Evolutionary conservation across 2,797 vertebrate species (phyloP).

Genomic region (Poeciliopsis paucimaculata): DNA sequence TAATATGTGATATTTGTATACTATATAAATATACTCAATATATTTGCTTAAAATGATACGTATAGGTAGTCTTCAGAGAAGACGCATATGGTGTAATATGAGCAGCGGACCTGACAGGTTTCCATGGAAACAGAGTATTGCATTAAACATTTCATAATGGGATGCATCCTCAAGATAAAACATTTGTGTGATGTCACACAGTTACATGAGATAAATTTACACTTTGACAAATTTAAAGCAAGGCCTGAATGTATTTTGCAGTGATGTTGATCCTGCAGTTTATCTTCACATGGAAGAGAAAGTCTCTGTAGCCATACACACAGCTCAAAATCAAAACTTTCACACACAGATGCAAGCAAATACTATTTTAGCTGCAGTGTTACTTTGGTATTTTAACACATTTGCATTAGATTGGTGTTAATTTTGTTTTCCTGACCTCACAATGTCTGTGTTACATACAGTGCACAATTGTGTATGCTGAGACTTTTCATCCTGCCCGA

Average conservation of each 20-base stretch:
- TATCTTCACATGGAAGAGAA: not conserved
- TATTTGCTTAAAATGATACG: conserved; percentile 25
- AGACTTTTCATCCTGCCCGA: not conserved
- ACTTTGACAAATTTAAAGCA: not conserved
- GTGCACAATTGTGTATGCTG: not conserved
- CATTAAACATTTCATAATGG: conserved; percentile 55
- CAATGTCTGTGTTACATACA: not conserved
- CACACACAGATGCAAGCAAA: not conserved
- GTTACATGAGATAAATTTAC: not conserved
- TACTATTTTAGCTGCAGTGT: not conserved
- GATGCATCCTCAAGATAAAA: conserved; percentile 48
- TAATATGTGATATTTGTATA: conserved; percentile 22
- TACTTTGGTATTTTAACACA: not conserved
- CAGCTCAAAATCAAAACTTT: not conserved
- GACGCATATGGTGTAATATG: conserved; percentile 38
- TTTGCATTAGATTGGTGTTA: not conserved
- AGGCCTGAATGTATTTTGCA: not conserved
- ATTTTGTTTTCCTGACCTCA: not conserved
- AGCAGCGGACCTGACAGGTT: conserved; percentile 61
- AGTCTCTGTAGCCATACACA: not conserved
- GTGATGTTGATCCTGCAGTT: not conserved
- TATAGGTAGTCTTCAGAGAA: conserved; percentile 30
- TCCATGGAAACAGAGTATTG: conserved; percentile 77
- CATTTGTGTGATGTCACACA: conserved; percentile 13
- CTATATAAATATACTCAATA: conserved; percentile 14